A percentile compares a stretch with the other conserved stretches of the same genome.
Conservation (phyloP, 2,797 vertebrate genomes). For the Epinephelus coioides region DNA sequence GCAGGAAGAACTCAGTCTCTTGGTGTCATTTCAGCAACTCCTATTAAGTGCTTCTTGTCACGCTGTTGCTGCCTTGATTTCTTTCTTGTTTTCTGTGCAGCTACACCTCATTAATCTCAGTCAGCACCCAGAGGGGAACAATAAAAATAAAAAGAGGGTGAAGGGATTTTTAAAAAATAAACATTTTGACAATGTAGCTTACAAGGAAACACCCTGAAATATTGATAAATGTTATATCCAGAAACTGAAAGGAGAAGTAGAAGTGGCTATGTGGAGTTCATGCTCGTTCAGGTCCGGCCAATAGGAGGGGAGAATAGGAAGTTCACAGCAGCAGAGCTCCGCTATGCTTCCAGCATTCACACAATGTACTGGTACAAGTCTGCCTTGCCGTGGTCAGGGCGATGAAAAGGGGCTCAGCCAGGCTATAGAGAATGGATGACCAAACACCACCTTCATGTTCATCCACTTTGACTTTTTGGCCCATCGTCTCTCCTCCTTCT, state of each 20-base stretch:
- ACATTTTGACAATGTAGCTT: conserved; percentile 13
- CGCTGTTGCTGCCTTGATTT: conserved; percentile 1
- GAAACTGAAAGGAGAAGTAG: conserved; percentile 45
- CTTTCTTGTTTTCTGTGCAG: conserved; percentile 10
- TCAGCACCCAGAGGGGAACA: conserved; percentile 59
- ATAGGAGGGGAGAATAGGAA: conserved; percentile 66
- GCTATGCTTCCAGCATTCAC: conserved; percentile 81
- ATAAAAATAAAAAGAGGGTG: conserved; percentile 27
- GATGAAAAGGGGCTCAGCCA: conserved; percentile 97
- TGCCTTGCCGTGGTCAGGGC: conserved; percentile 97
- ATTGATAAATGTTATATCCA: conserved; percentile 36
- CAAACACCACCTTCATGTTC: conserved; percentile 99
- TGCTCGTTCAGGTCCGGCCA: conserved; percentile 69
- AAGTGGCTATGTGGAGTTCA: conserved; percentile 76
- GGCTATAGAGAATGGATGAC: conserved; percentile 96
- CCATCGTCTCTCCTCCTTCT: conserved; percentile 99
- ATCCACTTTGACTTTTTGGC: conserved; percentile 98
- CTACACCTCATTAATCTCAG: conserved; percentile 47
- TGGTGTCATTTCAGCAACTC: conserved; percentile 18
- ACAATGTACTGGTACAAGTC: conserved; percentile 98
- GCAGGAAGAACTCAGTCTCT: conserved; percentile 35
- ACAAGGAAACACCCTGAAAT: conserved; percentile 54
- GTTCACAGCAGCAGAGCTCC: conserved; percentile 57
- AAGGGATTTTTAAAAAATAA: conserved; percentile 27
- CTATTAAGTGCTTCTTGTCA: conserved; percentile 34